These are phyloP conservation scores for Papilio aristodemus DNA, from an alignment of 1,140 invertebrate genomes.

Conservation along the genomic window DNA sequence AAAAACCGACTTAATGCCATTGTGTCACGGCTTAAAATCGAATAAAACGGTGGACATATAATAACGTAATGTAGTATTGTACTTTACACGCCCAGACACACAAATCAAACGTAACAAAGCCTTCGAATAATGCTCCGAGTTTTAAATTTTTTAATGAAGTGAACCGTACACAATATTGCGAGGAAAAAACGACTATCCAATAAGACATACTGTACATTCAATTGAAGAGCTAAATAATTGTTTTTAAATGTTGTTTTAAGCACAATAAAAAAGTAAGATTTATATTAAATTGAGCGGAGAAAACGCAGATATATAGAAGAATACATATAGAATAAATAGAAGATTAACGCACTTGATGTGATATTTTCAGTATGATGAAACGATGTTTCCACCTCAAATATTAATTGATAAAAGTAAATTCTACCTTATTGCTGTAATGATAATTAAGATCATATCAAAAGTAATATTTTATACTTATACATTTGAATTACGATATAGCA, in stretches of 20 bases:
- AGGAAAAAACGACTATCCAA: constrained; percentile 58
- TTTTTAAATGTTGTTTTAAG: background rate
- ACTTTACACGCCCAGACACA: constrained; percentile 60
- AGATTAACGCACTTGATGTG: too few relatives aligned
- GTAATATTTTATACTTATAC: too few relatives aligned
- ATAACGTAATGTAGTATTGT: constrained; percentile 55
- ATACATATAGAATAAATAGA: too few relatives aligned
- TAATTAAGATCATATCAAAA: too few relatives aligned
- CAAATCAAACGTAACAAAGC: constrained; percentile 71
- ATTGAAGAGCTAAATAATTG: constrained; percentile 19
- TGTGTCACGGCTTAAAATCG: constrained; percentile 48
- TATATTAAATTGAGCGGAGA: too few relatives aligned
- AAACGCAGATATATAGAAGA: too few relatives aligned
- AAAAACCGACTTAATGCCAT: constrained; percentile 42
- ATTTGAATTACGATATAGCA: background rate
- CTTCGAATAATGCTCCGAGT: constrained; percentile 64
- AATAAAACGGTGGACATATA: constrained; percentile 37
- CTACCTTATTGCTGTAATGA: too few relatives aligned
- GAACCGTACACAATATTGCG: constrained; percentile 64
- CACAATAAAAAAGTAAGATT: too few relatives aligned
- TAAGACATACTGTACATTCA: constrained; percentile 46
- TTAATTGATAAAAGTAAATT: too few relatives aligned
- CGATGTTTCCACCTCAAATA: too few relatives aligned
- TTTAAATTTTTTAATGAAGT: constrained; percentile 76
- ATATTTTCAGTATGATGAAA: too few relatives aligned